Evolutionary conservation across 2,888 invertebrate genomes (phyloP), one percentile per base, ranked within the genome.

Genomic region (Drosophila picticornis): DNA sequence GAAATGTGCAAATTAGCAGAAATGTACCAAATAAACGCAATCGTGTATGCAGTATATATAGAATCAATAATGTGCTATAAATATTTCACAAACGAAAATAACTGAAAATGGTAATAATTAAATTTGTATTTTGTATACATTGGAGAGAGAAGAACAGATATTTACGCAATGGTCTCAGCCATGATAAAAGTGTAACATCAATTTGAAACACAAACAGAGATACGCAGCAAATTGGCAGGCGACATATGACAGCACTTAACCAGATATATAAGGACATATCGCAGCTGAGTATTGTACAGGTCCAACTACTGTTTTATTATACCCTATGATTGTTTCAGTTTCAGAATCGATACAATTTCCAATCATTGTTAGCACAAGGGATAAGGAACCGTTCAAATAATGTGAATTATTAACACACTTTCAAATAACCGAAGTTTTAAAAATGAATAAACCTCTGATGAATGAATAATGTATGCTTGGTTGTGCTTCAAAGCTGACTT

Each of bases 171-270:
- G 32, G 53, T 64, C 32, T 51, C 27, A 48, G 50, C 55, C 48
- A 34, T 72, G 73, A 57, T 63, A 72, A 62, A 77, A 69, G 53
- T 57, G 55, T 62, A 75, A 59, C 86, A 80, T 80, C 76, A 71
- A 71, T 75, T 77, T 76, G 73, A 80, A 76, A 73, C 46, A 65
- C 68, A 72, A 71, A 66, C 60, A 56, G 31, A 68, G 52, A 40
- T 52, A 51, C 38, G 22, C 29, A 29, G 22, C 36, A 57, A 38
- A 64, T 48, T 83, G 68, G 60, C 80, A 62, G 72, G 68, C 66
- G 77, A 84, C 84, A 84, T 60, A 80, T 78, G 75, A 80, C 72
- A 81, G 81, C 86, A 88, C 79, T 83, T 77, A 83, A 75, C 76
- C 83, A 74, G 52, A 61, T 58, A 59, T 61, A 50, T 46, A 38